Percentiles rank a stretch among this genome's conserved stretches.
These are phyloP conservation scores for Jaculus jaculus DNA, from an alignment of 2,113 vertebrate genomes.

Conservation along the genomic window DNA sequence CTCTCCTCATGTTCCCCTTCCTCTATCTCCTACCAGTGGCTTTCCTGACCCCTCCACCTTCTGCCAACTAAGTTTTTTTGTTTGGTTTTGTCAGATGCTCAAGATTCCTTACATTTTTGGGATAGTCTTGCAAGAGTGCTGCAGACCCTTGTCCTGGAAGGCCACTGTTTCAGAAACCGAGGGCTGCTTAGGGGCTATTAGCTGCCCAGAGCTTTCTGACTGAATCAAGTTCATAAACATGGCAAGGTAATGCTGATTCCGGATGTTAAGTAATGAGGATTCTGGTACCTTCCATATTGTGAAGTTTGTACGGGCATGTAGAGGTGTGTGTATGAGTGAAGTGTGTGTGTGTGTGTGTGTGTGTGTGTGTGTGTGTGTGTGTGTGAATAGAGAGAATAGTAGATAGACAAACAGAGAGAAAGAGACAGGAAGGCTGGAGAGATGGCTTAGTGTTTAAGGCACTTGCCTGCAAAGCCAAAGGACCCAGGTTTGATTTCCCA, in stretches of 20 bases:
- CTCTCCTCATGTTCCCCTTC: neutral
- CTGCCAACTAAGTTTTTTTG: neutral
- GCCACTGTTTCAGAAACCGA: neutral
- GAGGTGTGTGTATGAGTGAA: rapidly evolving
- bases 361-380: neutral
- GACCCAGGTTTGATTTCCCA: no score
- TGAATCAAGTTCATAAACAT: neutral
- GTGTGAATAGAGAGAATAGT: neutral
- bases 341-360: neutral
- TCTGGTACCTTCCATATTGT: neutral
- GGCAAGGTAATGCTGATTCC: neutral
- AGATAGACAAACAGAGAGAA: neutral
- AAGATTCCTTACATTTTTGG: neutral
- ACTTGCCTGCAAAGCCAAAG: no score
- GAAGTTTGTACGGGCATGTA: neutral
- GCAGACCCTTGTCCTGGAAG: neutral
- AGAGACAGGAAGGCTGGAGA: no score
- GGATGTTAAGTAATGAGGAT: neutral
- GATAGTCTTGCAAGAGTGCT: neutral
- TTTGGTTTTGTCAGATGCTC: neutral
- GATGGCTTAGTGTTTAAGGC: no score
- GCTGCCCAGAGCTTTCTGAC: neutral
- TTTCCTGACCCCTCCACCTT: neutral
- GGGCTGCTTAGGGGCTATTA: neutral
- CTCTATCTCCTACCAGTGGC: neutral